These are phyloP conservation scores for Porites cylindrica DNA, from an alignment of 92 coral and sea anemone species.

Conservation along the genomic window DNA sequence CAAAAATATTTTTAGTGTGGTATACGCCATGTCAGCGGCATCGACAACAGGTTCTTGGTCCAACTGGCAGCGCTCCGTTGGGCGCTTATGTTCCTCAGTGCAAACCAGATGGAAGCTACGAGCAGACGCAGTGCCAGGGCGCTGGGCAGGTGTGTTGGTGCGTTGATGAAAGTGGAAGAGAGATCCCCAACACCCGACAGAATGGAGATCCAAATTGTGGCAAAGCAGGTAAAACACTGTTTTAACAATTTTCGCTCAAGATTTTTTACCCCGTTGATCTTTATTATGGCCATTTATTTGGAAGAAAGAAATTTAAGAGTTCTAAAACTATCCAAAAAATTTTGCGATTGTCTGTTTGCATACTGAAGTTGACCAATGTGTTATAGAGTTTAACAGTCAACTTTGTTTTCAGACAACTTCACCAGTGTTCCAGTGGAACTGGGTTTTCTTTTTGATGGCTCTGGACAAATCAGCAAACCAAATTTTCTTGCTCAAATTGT, in stretches of 20 bases:
- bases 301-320: not conserved
- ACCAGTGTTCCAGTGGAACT: constrained; percentile 57
- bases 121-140: constrained; percentile 79
- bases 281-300: not conserved
- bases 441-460: constrained; percentile 77
- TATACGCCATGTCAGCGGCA: constrained; percentile 72
- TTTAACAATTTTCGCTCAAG: not conserved
- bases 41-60: constrained; percentile 65
- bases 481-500: constrained; percentile 55
- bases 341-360: not conserved
- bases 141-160: constrained; percentile 93
- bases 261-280: not conserved
- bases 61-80: constrained; percentile 66
- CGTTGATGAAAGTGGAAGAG: constrained; percentile 84
- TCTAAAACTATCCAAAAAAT: no score
- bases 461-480: constrained; percentile 51
- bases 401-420: constrained; percentile 11
- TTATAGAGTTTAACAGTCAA: not conserved
- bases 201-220: constrained; percentile 78
- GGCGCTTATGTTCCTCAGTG: constrained; percentile 88
- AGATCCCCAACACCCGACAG: constrained; percentile 72
- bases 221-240: constrained; percentile 47
- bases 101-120: constrained; percentile 78
- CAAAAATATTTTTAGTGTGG: constrained; percentile 29
- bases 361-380: not conserved